Base-by-base conservation (phyloP, 1,140 invertebrate species). In the Oncopeltus fasciatus region DNA sequence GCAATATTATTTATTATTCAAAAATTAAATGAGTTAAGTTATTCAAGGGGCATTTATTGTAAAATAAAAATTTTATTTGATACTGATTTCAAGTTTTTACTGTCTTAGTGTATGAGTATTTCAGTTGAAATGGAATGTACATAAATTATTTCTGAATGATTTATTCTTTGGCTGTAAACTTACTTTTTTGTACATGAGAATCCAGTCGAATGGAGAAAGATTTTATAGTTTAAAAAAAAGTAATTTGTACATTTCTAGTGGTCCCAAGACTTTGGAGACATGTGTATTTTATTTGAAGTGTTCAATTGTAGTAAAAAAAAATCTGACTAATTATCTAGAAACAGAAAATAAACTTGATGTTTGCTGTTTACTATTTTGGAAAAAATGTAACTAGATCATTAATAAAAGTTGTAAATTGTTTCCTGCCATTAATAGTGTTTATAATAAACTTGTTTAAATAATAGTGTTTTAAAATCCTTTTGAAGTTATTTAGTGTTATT, bases 401-500 rank as follows among this genome's bases (percentile, higher is more conserved):
- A 53, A 53, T 8, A 53, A 38, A 18, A 53, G 21, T 53, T 53
- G 49, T 53, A 53, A 53, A 26, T 53, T 53, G 49, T 53, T 53
- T 53, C 49, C 49, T 53, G 49, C 49, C 49, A 53, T 24, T 53
- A 53, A 53, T 53, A 53, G 49, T 53, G 49, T 53, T 53, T 53
- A 53, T 53, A 53, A 53, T 53, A 53, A 53, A 53, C 20, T 53
- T 53, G 49, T 53, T 53, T 53, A 53, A 53, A 53, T 53, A 53
- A 53, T 20, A 46, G 18, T 1, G 18, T 46, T 46, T 46, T 2
- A 9, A 44, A 44, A 44, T 18, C 18, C 14, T 44, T 44, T 44
- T n/a, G n/a, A n/a, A n/a, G n/a, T n/a, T n/a, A n/a, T n/a, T n/a
- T n/a, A n/a, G n/a, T n/a, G n/a, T n/a, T n/a, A n/a, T n/a, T n/a